phyloP scores from a whole-genome alignment of 2,797 vertebrate species.

The Lagodon rhomboides region DNA sequence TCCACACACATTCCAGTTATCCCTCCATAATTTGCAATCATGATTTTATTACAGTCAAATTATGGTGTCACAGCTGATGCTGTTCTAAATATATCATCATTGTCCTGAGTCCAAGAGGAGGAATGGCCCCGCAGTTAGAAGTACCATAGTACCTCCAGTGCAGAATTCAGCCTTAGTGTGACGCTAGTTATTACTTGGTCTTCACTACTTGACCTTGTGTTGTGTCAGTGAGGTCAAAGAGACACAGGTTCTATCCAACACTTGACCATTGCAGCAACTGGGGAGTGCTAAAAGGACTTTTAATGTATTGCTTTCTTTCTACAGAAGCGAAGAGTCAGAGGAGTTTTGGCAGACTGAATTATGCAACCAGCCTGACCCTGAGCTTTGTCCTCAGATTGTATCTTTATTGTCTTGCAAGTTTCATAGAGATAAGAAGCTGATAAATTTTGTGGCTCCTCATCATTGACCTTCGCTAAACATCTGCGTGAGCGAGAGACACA shows the following conservation, averaged over 20 bases:
- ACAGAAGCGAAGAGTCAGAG: background rate
- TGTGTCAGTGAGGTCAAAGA: too few species aligned
- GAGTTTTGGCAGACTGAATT: background rate
- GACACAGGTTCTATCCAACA: background rate
- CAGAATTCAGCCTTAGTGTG: too few species aligned
- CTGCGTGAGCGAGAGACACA: background rate
- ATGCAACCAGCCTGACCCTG: conserved; percentile 19
- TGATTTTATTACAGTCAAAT: too few species aligned
- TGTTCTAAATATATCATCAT: too few species aligned
- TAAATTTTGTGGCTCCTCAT: conserved; percentile 7
- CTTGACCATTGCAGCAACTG: background rate
- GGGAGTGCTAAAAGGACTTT: background rate
- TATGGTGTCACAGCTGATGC: too few species aligned
- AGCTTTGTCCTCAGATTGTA: background rate
- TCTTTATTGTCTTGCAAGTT: conserved; percentile 37
- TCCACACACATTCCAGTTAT: too few species aligned
- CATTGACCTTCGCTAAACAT: conserved; percentile 8
- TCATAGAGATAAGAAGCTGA: conserved; percentile 33
- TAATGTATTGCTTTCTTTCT: background rate
- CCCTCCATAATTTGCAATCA: too few species aligned
- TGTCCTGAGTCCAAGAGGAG: too few species aligned
- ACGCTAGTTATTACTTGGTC: too few species aligned
- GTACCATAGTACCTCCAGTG: too few species aligned
- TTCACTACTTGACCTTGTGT: too few species aligned
- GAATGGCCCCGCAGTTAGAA: too few species aligned